Percentiles rank a stretch among this genome's conserved stretches.
Evolutionary conservation across 2,113 vertebrate species (phyloP).

Genomic region (Sphyrna mokarran): DNA sequence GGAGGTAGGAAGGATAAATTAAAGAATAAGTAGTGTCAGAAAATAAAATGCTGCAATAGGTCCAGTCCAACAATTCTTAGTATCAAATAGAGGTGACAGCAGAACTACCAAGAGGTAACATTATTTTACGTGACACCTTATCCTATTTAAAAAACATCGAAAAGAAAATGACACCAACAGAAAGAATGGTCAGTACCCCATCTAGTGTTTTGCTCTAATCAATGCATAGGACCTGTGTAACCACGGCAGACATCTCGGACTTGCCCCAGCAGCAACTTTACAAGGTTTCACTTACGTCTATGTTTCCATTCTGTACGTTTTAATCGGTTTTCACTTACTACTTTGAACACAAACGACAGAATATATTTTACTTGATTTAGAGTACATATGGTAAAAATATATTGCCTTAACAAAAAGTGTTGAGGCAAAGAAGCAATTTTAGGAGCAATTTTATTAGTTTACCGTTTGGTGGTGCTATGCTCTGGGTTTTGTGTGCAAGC

Average conservation of each 20-base stretch:
- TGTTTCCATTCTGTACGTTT: not conserved
- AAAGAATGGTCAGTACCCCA: not conserved
- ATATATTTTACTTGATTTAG: not conserved
- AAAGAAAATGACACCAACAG: not conserved
- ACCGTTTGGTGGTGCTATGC: conserved; percentile 14
- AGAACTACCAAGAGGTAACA: not conserved
- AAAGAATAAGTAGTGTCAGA: not conserved
- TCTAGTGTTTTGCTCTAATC: not conserved
- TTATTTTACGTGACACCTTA: not conserved
- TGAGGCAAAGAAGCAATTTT: too few species aligned
- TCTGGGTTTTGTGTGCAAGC: not conserved
- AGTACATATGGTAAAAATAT: not conserved
- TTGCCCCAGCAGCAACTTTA: not conserved
- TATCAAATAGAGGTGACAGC: not conserved
- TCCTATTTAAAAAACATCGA: not conserved
- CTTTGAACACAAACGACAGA: not conserved
- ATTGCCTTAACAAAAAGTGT: not conserved
- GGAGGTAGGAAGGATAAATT: not conserved
- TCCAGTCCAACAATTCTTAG: not conserved
- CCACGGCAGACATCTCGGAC: not conserved
- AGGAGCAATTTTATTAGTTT: not conserved
- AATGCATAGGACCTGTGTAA: not conserved
- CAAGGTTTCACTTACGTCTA: not conserved
- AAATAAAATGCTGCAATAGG: not conserved
- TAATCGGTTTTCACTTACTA: not conserved